Conservation (phyloP, 2,113 vertebrate species). For the Euleptes europaea region DNA sequence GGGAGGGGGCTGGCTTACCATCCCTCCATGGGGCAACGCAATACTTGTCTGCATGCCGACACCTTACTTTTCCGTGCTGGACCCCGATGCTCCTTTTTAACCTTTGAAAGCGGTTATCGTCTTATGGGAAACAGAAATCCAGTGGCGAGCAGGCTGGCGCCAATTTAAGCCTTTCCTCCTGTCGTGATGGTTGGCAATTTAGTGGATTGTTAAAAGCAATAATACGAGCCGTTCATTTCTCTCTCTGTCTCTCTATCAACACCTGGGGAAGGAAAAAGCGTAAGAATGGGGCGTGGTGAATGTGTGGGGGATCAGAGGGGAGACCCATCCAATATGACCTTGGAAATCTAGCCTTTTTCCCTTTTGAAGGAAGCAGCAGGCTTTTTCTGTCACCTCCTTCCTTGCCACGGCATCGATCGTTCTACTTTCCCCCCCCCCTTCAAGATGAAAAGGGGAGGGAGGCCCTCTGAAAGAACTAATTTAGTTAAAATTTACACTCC, state of each 20-base stretch:
- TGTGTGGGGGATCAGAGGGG: not conserved
- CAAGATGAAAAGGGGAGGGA: not conserved
- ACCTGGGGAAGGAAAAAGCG: not conserved
- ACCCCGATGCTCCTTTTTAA: not conserved
- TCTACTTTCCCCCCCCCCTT: not conserved
- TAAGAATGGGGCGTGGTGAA: not conserved
- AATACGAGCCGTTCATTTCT: not conserved
- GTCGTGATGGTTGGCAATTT: constrained; percentile 31
- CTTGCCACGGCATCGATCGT: not conserved
- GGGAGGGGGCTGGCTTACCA: not conserved
- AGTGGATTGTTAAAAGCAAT: constrained; percentile 38
- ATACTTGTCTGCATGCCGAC: not conserved
- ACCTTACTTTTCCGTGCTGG: constrained; percentile 21
- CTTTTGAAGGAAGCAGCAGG: not conserved
- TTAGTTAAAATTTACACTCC: constrained; percentile 66
- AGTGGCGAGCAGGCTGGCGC: not conserved
- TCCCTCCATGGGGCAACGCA: not conserved
- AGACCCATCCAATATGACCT: not conserved
- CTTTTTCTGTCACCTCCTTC: not conserved
- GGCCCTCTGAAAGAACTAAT: constrained; percentile 46
- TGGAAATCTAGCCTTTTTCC: not conserved
- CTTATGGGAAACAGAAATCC: constrained; percentile 24
- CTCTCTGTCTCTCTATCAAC: not conserved
- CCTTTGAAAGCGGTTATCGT: constrained; percentile 19
- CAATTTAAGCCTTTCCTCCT: not conserved